A percentile compares a stretch with the other conserved stretches of the same genome.
These are phyloP conservation scores for Tribolium madens DNA, from an alignment of 1,140 invertebrate species.

Conservation along the genomic window DNA sequence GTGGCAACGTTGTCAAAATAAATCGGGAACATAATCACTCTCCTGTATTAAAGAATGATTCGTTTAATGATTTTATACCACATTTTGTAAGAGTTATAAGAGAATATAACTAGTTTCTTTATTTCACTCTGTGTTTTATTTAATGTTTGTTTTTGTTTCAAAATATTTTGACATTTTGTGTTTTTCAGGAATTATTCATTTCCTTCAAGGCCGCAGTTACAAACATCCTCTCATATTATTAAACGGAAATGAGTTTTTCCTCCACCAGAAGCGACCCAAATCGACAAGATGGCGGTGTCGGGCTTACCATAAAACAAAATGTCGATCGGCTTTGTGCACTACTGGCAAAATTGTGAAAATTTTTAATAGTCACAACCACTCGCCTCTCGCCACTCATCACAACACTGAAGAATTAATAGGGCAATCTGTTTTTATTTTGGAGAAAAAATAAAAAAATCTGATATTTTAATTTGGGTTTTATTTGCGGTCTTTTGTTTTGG, in stretches of 20 bases:
- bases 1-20: slow-evolving; percentile 50
- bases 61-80: not conserved
- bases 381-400: not conserved
- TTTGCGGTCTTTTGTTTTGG: not conserved
- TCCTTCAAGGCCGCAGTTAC: slow-evolving; percentile 11
- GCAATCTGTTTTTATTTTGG: not conserved
- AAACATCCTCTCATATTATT: slow-evolving; percentile 8
- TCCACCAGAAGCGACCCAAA: not conserved
- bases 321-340: not conserved
- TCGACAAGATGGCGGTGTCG: slow-evolving; percentile 23
- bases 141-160: not conserved
- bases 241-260: slow-evolving; percentile 18
- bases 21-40: slow-evolving; percentile 53
- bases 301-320: slow-evolving; percentile 22
- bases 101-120: not conserved
- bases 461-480: not conserved
- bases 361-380: slow-evolving; percentile 24
- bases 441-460: not conserved
- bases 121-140: not conserved
- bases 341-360: not conserved
- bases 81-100: not conserved
- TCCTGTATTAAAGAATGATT: slow-evolving; percentile 6
- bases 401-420: not conserved
- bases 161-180: not conserved
- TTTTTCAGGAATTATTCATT: slow-evolving; percentile 18